A percentile compares a stretch with the other conserved stretches of the same genome.
Conservation (phyloP, 2,888 invertebrate species). For the Apeira syringaria region DNA sequence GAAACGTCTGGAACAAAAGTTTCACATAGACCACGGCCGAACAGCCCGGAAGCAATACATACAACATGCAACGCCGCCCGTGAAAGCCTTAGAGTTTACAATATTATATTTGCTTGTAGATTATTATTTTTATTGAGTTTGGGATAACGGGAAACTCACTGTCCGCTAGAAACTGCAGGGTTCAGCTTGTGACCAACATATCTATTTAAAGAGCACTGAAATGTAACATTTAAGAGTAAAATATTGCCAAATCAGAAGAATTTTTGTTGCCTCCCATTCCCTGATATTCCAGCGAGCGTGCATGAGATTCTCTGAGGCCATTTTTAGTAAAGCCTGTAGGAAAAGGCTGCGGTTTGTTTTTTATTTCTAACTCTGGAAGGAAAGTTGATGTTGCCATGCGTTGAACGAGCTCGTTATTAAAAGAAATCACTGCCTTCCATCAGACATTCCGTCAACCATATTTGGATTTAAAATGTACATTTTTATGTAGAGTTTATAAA, state of each 20-base stretch:
- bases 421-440: constrained; percentile 73
- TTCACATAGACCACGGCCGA: no score
- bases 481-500: constrained; percentile 56
- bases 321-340: constrained; percentile 8
- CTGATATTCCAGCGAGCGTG: constrained; percentile 1
- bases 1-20: no score
- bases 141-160: no score
- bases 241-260: constrained; percentile 11
- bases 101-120: no score
- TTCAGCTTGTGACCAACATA: no score
- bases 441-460: constrained; percentile 58
- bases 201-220: no score
- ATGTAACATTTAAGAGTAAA: constrained; percentile 17
- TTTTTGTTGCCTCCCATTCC: constrained; percentile 2
- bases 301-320: constrained; percentile 5
- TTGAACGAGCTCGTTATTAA: constrained; percentile 59
- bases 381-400: constrained; percentile 72
- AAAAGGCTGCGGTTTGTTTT: constrained; percentile 38
- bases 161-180: no score
- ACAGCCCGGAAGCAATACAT: no score
- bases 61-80: no score
- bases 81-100: no score
- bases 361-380: constrained; percentile 73
- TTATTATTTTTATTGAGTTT: no score
- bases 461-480: constrained; percentile 65